Percentiles rank a stretch among this genome's conserved stretches.
Evolutionary conservation across 2,888 invertebrate genomes (phyloP).

Genomic region (Drosophila nr. perissopoda): DNA sequence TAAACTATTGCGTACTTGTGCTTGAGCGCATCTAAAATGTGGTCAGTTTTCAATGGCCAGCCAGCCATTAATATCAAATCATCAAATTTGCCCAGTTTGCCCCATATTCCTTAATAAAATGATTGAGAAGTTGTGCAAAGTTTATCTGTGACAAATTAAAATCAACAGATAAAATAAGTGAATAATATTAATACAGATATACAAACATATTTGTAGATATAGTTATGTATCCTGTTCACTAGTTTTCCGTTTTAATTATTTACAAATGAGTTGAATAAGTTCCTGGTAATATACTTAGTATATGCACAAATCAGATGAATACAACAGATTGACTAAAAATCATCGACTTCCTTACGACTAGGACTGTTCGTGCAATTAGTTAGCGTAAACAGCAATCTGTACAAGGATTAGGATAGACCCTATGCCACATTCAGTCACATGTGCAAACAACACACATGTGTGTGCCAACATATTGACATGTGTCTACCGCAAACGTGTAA

Average conservation of each 20-base stretch:
- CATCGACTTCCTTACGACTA: not conserved
- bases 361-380: conserved; percentile 1
- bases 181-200: not conserved
- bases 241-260: not conserved
- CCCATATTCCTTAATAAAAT: not conserved
- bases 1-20: conserved; percentile 12
- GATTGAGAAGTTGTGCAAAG: not conserved
- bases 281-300: not conserved
- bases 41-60: conserved; percentile 7
- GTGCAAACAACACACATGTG: conserved; percentile 2
- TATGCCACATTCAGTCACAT: not conserved
- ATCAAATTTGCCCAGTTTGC: not conserved
- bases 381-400: conserved; percentile 6
- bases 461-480: conserved; percentile 5
- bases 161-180: not conserved
- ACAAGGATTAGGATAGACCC: not conserved
- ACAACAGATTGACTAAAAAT: not conserved
- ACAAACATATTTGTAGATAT: not conserved
- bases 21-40: conserved; percentile 9
- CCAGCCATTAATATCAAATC: not conserved
- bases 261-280: not conserved
- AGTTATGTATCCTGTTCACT: not conserved
- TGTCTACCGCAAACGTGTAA: conserved; percentile 17
- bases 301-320: not conserved
- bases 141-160: not conserved